These are phyloP conservation scores for Seira ritae DNA, from an alignment of 2,888 invertebrate species.

Conservation along the genomic window DNA sequence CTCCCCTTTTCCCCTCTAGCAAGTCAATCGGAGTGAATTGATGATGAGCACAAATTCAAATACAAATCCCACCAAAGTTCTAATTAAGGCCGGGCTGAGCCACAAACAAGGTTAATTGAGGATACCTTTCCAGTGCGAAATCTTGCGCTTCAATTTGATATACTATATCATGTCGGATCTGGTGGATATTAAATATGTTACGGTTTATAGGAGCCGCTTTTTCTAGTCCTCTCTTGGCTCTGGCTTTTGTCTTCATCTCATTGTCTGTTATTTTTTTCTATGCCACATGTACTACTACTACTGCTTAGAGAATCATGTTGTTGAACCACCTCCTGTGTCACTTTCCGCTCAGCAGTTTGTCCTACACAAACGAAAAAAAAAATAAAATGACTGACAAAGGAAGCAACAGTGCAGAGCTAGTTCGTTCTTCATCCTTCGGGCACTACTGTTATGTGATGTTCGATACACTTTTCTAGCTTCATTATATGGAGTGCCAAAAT, in stretches of 20 bases:
- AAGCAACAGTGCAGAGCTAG: constrained; percentile 59
- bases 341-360: constrained; percentile 66
- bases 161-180: neutral
- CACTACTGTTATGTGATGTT: neutral
- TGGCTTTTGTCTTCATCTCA: constrained; percentile 1
- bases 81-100: neutral
- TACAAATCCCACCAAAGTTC: neutral
- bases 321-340: constrained; percentile 63
- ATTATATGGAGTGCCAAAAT: neutral
- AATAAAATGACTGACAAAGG: constrained; percentile 58
- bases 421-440: constrained; percentile 7
- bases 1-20: no score
- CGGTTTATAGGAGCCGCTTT: neutral
- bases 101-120: neutral
- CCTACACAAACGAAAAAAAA: constrained; percentile 55
- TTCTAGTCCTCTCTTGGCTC: neutral
- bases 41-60: neutral
- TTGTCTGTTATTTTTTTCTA: neutral
- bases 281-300: neutral
- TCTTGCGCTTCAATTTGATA: neutral
- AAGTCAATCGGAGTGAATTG: neutral
- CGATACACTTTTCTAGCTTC: neutral
- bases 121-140: neutral
- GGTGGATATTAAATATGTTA: neutral
- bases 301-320: constrained; percentile 21